Evolutionary conservation across 2,113 vertebrate species (phyloP).

Genomic region (Elanoides forficatus): DNA sequence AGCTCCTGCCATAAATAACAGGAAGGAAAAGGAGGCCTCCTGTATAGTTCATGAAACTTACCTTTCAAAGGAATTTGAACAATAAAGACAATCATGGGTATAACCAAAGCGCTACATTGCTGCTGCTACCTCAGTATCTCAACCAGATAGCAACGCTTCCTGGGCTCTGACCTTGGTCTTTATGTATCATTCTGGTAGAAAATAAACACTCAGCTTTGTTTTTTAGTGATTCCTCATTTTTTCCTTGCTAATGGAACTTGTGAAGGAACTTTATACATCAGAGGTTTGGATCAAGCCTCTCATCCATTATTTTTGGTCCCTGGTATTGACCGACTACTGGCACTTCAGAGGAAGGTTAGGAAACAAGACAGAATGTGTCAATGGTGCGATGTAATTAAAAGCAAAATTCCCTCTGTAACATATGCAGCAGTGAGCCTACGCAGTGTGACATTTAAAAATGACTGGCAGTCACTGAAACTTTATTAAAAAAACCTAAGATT

Average conservation of each 20-base stretch:
- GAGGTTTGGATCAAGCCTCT: not conserved
- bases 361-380: constrained; percentile 3
- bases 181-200: not conserved
- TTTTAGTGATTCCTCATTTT: not conserved
- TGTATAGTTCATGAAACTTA: not conserved
- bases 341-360: not conserved
- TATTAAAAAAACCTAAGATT: not conserved
- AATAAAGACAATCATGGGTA: constrained; percentile 14
- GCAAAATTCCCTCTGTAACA: not conserved
- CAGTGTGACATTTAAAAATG: constrained; percentile 14
- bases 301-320: not conserved
- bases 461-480: constrained; percentile 1
- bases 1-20: not conserved
- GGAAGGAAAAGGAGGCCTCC: constrained; percentile 45
- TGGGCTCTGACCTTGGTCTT: not conserved
- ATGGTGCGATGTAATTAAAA: not conserved
- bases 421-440: not conserved
- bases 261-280: not conserved
- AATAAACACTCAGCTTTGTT: not conserved
- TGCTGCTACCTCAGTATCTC: not conserved
- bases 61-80: not conserved
- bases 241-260: not conserved
- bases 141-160: not conserved
- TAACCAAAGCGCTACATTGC: not conserved
- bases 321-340: not conserved